These are phyloP conservation scores for Isoperla grammatica DNA, from an alignment of 2,888 invertebrate species.

Conservation along the genomic window DNA sequence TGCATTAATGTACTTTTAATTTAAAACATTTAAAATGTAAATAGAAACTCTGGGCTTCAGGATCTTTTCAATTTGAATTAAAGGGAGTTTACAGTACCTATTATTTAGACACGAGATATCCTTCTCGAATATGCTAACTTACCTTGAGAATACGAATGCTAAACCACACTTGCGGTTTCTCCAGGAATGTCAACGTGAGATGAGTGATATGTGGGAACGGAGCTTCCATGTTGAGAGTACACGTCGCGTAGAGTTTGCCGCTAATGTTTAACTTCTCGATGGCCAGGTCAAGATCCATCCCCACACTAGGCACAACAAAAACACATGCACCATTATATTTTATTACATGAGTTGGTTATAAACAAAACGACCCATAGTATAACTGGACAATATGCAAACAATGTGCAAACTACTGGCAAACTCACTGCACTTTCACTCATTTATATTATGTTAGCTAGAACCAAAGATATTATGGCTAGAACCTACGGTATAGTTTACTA, in stretches of 20 bases:
- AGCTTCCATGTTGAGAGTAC: slow-evolving; percentile 46
- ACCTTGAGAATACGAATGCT: slow-evolving; percentile 45
- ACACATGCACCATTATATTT: no score
- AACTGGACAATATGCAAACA: background rate
- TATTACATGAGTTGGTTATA: no score
- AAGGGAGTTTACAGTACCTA: background rate
- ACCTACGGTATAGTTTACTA: no score
- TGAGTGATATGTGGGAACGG: slow-evolving; percentile 50
- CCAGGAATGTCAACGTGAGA: slow-evolving; percentile 46
- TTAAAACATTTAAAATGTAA: no score
- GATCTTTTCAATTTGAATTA: background rate
- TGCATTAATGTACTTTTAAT: no score
- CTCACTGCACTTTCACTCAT: no score
- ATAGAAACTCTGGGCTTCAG: no score
- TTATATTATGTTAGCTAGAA: no score
- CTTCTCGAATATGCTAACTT: no score
- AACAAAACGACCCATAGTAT: background rate
- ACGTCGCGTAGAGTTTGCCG: slow-evolving; percentile 45
- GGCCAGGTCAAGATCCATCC: slow-evolving; percentile 47
- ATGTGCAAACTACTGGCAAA: background rate
- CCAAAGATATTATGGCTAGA: no score
- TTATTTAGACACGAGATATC: no score
- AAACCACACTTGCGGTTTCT: slow-evolving; percentile 51
- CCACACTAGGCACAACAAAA: slow-evolving; percentile 41
- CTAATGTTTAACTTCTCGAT: slow-evolving; percentile 48